Base-by-base conservation (phyloP, 2,113 vertebrate species). In the Siniperca knerii region DNA sequence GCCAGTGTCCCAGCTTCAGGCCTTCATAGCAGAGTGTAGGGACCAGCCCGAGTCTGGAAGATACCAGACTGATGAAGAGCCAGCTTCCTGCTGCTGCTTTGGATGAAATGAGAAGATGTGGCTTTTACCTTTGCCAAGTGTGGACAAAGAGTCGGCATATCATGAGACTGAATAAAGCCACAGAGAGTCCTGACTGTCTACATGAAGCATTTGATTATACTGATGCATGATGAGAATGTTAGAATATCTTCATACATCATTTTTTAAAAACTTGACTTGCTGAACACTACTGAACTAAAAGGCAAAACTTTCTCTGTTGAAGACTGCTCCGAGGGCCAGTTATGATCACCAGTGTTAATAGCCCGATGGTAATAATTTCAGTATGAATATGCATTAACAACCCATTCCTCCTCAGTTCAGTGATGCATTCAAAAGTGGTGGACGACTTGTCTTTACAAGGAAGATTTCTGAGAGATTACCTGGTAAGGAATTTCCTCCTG, bases 1-100 rank as follows among this genome's bases (percentile, higher is more conserved):
- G 44, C 96, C 95, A 0, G 93, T 96, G 89, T 97, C 97, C 4
- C 95, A 97, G 66, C 96, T 99, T 58, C 96, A 92, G 70, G 92
- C 79, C 8, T 99, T 99, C 88, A 94, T 99, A 84, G 94, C 96
- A 4, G 96, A 97, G 57, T 98, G 97, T 92, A 96, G 96, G 88
- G 97, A 98, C 77, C 91, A 96, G 48, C 97, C 97, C 1, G 96
- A 94, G 67, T 97, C 97, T 21, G 97, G 97, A 82, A 96, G 92
- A 74, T 97, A 97, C 93, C 95, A 94, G 81, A 90, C 91, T 61
- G 95, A 97, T 18, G 93, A 96, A 0, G 95, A 96, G 42, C 70
- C 90, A 35, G 79, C 91, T 9, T 42, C 73, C 21, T 96, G 96
- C 79, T 82, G 82, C 62, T 91, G 87, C 72, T 81, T 87, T 58